Conservation (phyloP, 2,113 vertebrate genomes). For the Upupa epops region DNA sequence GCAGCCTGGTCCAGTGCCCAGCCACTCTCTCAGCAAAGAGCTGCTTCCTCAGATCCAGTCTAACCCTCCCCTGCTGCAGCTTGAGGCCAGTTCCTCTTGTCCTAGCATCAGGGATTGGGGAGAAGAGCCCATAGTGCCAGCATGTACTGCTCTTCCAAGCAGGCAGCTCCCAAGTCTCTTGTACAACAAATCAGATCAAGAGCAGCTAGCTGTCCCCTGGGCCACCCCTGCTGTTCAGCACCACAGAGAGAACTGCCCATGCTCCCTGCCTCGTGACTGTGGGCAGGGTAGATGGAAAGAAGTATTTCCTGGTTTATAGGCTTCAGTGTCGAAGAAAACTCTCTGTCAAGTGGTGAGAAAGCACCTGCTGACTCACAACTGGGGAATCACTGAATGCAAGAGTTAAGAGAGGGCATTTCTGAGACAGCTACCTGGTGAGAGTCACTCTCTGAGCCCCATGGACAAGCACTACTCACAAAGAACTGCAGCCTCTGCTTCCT, state of each 20-base stretch:
- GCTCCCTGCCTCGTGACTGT: neutral
- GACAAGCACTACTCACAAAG: neutral
- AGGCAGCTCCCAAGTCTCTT: neutral
- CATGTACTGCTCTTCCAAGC: neutral
- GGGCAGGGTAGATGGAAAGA: neutral
- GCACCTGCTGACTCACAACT: neutral
- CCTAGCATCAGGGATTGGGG: no score
- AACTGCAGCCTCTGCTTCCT: neutral
- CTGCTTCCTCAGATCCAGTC: no score
- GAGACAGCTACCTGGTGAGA: neutral
- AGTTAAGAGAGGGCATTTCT: neutral
- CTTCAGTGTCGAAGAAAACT: neutral
- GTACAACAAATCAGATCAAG: neutral
- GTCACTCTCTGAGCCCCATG: neutral
- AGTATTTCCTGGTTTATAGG: neutral
- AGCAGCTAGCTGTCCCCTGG: neutral
- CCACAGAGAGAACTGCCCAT: neutral
- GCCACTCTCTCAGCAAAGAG: no score
- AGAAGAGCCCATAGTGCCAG: no score
- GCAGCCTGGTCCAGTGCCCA: no score
- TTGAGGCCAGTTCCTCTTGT: no score
- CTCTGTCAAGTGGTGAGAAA: neutral
- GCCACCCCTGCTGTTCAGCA: neutral
- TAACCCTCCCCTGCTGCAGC: no score
- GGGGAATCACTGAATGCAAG: neutral